These are phyloP conservation scores for Hermaeophaga mercurialis DNA, from an alignment of 2,888 invertebrate species.

Conservation along the genomic window DNA sequence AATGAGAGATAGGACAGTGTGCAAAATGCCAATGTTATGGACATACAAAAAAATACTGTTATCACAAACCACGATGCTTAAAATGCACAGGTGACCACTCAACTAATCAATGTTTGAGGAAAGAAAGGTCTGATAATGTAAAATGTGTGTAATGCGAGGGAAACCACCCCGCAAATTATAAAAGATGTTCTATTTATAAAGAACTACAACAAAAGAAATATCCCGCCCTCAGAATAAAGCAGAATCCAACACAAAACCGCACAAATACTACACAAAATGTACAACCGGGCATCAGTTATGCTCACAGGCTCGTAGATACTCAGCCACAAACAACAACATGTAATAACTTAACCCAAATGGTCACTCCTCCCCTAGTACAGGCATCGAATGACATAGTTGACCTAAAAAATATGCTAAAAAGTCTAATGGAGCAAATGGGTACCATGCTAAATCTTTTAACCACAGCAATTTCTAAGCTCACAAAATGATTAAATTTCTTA, in stretches of 20 bases:
- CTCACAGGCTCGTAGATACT: neutral
- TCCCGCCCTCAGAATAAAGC: neutral
- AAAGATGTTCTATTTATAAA: neutral
- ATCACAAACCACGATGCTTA: neutral
- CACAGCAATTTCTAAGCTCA: no score
- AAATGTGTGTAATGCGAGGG: neutral
- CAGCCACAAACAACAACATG: neutral
- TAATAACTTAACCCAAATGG: neutral
- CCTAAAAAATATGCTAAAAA: no score
- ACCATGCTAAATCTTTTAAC: no score
- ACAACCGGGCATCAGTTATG: neutral
- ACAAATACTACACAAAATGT: neutral
- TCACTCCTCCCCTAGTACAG: no score
- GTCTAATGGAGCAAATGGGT: no score
- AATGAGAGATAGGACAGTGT: no score
- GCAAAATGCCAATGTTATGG: no score
- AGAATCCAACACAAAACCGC: neutral
- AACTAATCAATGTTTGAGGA: neutral
- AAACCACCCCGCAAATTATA: neutral
- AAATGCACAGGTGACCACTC: neutral
- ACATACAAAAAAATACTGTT: no score
- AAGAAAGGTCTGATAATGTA: neutral
- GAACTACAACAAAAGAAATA: neutral
- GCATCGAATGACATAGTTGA: no score
- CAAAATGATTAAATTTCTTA: no score